These are phyloP conservation scores for Macrophya alboannulata DNA, from an alignment of 2,888 invertebrate species.

Conservation along the genomic window DNA sequence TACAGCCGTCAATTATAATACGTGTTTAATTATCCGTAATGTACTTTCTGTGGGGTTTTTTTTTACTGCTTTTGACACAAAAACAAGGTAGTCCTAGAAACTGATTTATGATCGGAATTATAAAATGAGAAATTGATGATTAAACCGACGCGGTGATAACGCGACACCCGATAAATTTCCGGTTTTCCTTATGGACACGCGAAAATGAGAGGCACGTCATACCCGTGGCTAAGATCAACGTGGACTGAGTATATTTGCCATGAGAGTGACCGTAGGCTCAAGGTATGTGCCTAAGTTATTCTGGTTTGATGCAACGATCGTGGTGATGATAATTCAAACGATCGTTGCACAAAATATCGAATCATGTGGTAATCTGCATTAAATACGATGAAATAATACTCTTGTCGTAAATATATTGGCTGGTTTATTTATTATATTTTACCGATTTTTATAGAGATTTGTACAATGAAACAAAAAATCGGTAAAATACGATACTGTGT, in stretches of 20 bases:
- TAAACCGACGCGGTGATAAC: background rate
- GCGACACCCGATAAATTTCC: background rate
- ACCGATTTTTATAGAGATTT: background rate
- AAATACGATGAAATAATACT: background rate
- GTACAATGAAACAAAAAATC: background rate
- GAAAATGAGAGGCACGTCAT: constrained; percentile 1
- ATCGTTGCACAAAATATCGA: background rate
- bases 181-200: background rate
- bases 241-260: background rate
- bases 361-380: background rate
- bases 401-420: background rate
- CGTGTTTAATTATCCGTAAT: too few relatives aligned
- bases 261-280: background rate
- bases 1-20: too few relatives aligned
- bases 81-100: background rate
- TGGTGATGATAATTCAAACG: background rate
- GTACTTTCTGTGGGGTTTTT: too few relatives aligned
- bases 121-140: too few relatives aligned
- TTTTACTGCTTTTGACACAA: background rate
- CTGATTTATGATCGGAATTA: background rate
- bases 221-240: background rate
- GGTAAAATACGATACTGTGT: background rate
- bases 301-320: background rate
- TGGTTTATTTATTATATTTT: background rate
- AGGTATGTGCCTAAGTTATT: background rate